These are phyloP conservation scores for Dynastes tityus DNA, from an alignment of 2,888 invertebrate genomes.

Conservation along the genomic window DNA sequence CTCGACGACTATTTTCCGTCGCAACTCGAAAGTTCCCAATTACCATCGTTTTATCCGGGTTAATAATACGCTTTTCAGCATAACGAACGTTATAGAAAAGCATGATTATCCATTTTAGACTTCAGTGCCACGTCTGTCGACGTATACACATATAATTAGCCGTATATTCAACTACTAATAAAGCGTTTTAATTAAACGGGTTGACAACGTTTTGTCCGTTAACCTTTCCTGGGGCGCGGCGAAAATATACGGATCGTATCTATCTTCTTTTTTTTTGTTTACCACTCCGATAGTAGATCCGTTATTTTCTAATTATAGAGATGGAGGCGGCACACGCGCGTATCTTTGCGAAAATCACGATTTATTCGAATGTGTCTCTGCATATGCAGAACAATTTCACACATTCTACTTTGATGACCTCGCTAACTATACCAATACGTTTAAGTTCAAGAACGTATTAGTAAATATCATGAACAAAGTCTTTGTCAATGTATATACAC, in stretches of 20 bases:
- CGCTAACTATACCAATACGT: neutral
- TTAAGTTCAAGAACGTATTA: conserved; percentile 15
- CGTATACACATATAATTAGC: conserved; percentile 30
- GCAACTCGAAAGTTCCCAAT: conserved; percentile 1
- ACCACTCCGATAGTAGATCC: neutral
- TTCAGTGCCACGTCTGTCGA: neutral
- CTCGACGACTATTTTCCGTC: neutral
- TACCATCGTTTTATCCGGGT: conserved; percentile 9
- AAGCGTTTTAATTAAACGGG: conserved; percentile 27
- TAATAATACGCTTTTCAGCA: conserved; percentile 29
- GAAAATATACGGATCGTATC: neutral
- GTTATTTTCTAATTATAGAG: conserved; percentile 24
- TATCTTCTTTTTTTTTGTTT: neutral
- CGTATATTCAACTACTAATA: conserved; percentile 24
- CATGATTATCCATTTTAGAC: conserved; percentile 36
- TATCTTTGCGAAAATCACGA: conserved; percentile 13
- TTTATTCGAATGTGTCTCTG: conserved; percentile 7
- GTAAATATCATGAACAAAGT: conserved; percentile 9
- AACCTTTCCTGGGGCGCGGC: conserved; percentile 28
- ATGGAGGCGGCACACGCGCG: neutral
- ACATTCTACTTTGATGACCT: neutral
- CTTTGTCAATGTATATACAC: neutral
- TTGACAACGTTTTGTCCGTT: conserved; percentile 39
- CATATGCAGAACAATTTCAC: neutral
- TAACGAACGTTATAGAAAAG: conserved; percentile 22